These are phyloP conservation scores for Lymantria monacha DNA, from an alignment of 2,888 invertebrate species.

Conservation along the genomic window DNA sequence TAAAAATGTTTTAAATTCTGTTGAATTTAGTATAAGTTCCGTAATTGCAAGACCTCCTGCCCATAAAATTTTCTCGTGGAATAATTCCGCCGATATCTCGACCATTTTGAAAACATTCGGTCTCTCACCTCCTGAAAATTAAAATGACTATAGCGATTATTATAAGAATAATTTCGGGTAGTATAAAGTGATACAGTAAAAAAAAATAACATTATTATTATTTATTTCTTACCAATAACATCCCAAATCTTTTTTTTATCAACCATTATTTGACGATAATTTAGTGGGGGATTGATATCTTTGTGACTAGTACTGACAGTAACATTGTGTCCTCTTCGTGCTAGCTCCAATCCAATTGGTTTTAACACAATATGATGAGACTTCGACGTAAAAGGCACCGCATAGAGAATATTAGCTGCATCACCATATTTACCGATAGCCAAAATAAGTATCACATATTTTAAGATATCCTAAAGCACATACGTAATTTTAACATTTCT, in stretches of 20 bases:
- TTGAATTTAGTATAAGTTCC: slow-evolving; percentile 59
- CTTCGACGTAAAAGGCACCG: slow-evolving; percentile 70
- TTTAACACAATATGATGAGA: slow-evolving; percentile 73
- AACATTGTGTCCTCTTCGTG: slow-evolving; percentile 76
- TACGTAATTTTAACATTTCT: too few species aligned
- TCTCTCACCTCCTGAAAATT: slow-evolving; percentile 49
- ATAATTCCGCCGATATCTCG: slow-evolving; percentile 56
- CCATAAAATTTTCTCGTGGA: slow-evolving; percentile 62
- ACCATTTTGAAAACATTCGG: slow-evolving; percentile 70
- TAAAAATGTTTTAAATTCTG: slow-evolving; percentile 51
- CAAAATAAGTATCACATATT: slow-evolving; percentile 20
- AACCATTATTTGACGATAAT: slow-evolving; percentile 62
- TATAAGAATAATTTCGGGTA: too few species aligned
- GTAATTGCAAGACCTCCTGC: slow-evolving; percentile 58
- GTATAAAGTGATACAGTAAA: too few species aligned
- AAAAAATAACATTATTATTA: too few species aligned
- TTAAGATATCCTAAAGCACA: slow-evolving; percentile 14
- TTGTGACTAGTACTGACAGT: slow-evolving; percentile 68
- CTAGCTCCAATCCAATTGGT: slow-evolving; percentile 71
- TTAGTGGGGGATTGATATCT: slow-evolving; percentile 53
- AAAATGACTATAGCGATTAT: too few species aligned
- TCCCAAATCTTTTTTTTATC: slow-evolving; percentile 68
- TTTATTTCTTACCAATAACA: slow-evolving; percentile 44
- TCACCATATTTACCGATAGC: slow-evolving; percentile 29
- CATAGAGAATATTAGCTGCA: slow-evolving; percentile 68